Base-by-base conservation (phyloP, 2,888 invertebrate species). In the Zelleria hepariella region DNA sequence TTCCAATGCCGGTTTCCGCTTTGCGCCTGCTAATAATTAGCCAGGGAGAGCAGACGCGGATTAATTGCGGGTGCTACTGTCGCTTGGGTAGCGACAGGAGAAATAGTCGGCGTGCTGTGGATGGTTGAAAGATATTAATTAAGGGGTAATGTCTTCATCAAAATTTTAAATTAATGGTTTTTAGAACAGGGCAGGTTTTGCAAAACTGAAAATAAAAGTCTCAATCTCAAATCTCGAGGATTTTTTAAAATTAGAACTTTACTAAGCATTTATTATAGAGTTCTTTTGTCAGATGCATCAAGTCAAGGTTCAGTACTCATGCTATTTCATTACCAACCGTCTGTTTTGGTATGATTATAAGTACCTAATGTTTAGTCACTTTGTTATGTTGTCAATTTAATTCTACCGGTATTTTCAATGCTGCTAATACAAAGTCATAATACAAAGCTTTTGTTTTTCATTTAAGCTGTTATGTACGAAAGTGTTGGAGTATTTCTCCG, bases 1-100 rank as follows among this genome's bases (percentile, higher is more conserved):
- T 75, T 76, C 77, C 81, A 82, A 81, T 80, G 82, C 84, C 73
- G 67, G 80, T 83, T 86, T 82, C 85, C 78, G 75, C 75, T 75
- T 77, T 78, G 71, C 69, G 73, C 78, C 77, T 72, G 72, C 69
- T 75, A 74, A 83, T 86, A 87, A 87, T 86, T 86, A 87, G 80
- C 75, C 71, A 72, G 73, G 70, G 68, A 71, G 77, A 75, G 72
- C 76, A 80, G 85, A 86, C 85, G 78, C 81, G 85, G 74, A 87
- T 86, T 86, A 87, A 87, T 86, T 80, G 78, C 77, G 20, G 6
- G 27, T 21, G 55, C 27, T 27, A 55, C 32, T 55, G 55, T 55
- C 55, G 32, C 55, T 55, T 55, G 27, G n/a, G 42, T 57, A 57
- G 18, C 21, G 55, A 27, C 55, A 21, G 51, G 21, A 51, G 32